phyloP scores from a whole-genome alignment of 2,888 invertebrate species.

The Spisula subtruncata region DNA sequence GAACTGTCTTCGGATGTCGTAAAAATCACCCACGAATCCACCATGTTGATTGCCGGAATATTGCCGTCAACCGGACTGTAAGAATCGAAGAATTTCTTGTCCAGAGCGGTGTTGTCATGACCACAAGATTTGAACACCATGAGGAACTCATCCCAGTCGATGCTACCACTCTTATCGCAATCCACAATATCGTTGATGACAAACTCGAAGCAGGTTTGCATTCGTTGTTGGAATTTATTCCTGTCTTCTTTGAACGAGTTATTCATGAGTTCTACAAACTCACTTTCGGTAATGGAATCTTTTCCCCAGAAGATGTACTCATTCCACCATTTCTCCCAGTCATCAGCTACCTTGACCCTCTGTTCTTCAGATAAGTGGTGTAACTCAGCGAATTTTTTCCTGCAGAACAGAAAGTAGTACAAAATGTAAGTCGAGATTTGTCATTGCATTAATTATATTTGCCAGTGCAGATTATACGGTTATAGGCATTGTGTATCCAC shows the following conservation, averaged over 20 bases:
- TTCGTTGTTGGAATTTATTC: slow-evolving; percentile 45
- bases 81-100: slow-evolving; percentile 23
- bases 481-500: too few relatives aligned
- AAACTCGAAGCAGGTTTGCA: slow-evolving; percentile 49
- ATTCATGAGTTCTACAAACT: slow-evolving; percentile 43
- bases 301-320: slow-evolving; percentile 57
- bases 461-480: too few relatives aligned
- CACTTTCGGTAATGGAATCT: slow-evolving; percentile 44
- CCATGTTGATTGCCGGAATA: background rate
- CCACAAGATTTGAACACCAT: slow-evolving; percentile 29
- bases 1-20: slow-evolving; percentile 34
- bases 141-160: background rate
- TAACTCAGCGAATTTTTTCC: slow-evolving; percentile 31
- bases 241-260: slow-evolving; percentile 45
- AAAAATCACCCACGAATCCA: slow-evolving; percentile 38
- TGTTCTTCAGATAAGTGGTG: slow-evolving; percentile 14
- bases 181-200: slow-evolving; percentile 29
- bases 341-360: background rate
- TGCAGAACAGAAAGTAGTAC: background rate
- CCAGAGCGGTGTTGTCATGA: slow-evolving; percentile 27
- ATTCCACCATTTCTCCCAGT: slow-evolving; percentile 64
- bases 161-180: background rate
- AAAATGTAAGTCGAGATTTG: too few relatives aligned
- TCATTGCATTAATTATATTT: too few relatives aligned
- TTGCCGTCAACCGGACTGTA: slow-evolving; percentile 23